phyloP scores from a whole-genome alignment of 1,140 invertebrate species.

The Cyclina sinensis region DNA sequence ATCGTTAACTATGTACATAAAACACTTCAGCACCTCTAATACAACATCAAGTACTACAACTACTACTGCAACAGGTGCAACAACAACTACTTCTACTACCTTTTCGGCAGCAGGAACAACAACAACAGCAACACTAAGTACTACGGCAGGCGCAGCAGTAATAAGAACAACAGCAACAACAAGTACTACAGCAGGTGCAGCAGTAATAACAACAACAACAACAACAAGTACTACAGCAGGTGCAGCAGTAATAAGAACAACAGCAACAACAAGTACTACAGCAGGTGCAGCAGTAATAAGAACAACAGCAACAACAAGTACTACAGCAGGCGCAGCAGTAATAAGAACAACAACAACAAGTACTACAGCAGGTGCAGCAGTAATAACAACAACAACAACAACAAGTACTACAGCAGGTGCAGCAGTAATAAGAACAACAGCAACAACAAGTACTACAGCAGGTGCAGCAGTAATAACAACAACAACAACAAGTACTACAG shows the following conservation, averaged over 20 bases:
- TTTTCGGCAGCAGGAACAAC: background rate
- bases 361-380: background rate
- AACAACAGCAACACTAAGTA: background rate
- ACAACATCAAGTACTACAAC: too few species aligned
- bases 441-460: background rate
- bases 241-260: background rate
- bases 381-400: background rate
- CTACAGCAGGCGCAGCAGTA: background rate
- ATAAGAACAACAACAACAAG: background rate
- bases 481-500: background rate
- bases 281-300: background rate
- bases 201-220: too few species aligned
- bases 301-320: background rate
- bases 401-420: background rate
- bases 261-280: too few species aligned
- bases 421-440: background rate
- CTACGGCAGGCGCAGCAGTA: background rate
- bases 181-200: background rate
- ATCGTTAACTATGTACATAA: too few species aligned
- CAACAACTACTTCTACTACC: too few species aligned
- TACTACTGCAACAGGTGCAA: too few species aligned
- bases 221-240: too few species aligned
- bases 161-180: background rate
- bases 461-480: constrained; percentile 10
- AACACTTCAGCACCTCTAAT: too few species aligned